phyloP scores from a whole-genome alignment of 2,113 vertebrate genomes.

The Bettongia penicillata region DNA sequence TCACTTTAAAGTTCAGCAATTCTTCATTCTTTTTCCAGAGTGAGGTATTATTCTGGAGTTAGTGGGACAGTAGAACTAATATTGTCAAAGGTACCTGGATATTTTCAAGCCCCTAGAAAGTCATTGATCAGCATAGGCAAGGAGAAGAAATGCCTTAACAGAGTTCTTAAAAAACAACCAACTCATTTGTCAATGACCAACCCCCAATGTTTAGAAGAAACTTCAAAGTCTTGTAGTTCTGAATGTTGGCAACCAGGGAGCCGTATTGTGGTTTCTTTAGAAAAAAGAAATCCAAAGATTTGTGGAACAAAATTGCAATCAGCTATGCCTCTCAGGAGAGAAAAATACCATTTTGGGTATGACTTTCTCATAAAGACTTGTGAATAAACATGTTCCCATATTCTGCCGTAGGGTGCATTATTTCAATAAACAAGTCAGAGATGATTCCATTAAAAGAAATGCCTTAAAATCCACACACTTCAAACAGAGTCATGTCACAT shows the following conservation, averaged over 20 bases:
- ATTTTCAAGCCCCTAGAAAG: conserved; percentile 7
- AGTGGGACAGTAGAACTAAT: conserved; percentile 33
- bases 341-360: not conserved
- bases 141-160: conserved; percentile 29
- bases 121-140: conserved; percentile 37
- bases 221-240: not conserved
- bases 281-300: not conserved
- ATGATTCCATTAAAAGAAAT: not conserved
- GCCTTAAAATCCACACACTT: not conserved
- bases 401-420: not conserved
- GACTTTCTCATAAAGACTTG: not conserved
- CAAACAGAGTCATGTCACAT: not conserved
- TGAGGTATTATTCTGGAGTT: not conserved
- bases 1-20: not conserved
- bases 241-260: not conserved
- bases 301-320: not conserved
- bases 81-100: conserved; percentile 45
- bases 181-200: conserved; percentile 43
- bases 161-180: conserved; percentile 38
- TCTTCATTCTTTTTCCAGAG: conserved; percentile 31
- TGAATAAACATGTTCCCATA: not conserved
- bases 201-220: conserved; percentile 1
- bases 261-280: conserved; percentile 25
- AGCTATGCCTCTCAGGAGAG: not conserved
- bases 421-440: conserved; percentile 4